phyloP scores from a whole-genome alignment of 2,888 invertebrate genomes.

The Candidula unifasciata region DNA sequence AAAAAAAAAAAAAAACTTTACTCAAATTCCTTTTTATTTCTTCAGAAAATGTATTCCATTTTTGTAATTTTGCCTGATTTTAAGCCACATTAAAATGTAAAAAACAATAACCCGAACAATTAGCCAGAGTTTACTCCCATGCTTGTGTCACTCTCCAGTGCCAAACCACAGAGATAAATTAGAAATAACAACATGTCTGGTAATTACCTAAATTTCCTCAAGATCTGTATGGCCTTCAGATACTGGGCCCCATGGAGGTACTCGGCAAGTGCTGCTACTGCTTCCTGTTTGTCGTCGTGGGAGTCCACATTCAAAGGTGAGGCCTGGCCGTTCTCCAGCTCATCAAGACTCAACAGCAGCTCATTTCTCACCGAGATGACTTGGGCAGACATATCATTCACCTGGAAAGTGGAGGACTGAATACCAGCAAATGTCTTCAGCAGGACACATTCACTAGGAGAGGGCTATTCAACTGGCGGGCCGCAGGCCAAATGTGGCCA shows the following conservation, averaged over 20 bases:
- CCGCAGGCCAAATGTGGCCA: no score
- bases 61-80: no score
- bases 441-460: slow-evolving; percentile 74
- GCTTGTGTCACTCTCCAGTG: no score
- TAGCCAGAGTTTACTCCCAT: no score
- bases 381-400: slow-evolving; percentile 76
- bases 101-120: no score
- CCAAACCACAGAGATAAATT: no score
- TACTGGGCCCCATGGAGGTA: slow-evolving; percentile 83
- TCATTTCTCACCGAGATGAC: slow-evolving; percentile 74
- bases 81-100: no score
- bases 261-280: slow-evolving; percentile 79
- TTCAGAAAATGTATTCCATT: no score
- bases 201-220: slow-evolving; percentile 74
- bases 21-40: no score
- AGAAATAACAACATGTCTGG: not conserved
- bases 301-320: slow-evolving; percentile 72
- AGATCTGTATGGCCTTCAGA: slow-evolving; percentile 84
- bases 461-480: no score
- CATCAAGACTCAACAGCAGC: slow-evolving; percentile 72
- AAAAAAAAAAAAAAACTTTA: no score
- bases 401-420: slow-evolving; percentile 64
- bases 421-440: slow-evolving; percentile 74
- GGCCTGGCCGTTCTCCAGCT: slow-evolving; percentile 75
- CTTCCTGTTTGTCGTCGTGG: slow-evolving; percentile 74